Percentiles rank a stretch among this genome's conserved stretches.
Evolutionary conservation across 1,140 invertebrate genomes (phyloP).

Genomic region (Pseudoatta argentina): DNA sequence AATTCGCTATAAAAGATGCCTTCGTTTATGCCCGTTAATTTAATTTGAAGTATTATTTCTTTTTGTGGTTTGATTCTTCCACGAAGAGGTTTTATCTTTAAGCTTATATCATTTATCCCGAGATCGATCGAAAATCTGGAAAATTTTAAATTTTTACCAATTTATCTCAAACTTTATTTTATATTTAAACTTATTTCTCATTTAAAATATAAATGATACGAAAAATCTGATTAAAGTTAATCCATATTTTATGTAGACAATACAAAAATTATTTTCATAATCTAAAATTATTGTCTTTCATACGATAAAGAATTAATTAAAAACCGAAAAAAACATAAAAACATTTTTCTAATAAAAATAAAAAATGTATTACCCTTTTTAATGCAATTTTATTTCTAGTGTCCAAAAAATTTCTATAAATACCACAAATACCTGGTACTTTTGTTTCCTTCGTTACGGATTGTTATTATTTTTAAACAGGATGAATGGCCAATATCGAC

Average conservation of each 20-base stretch:
- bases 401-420: neutral
- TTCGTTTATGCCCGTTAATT: slow-evolving; percentile 73
- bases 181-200: neutral
- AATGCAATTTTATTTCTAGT: neutral
- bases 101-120: slow-evolving; percentile 72
- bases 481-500: slow-evolving; percentile 76
- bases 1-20: slow-evolving; percentile 78
- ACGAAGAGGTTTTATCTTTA: slow-evolving; percentile 75
- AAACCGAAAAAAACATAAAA: neutral
- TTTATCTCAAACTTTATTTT: neutral
- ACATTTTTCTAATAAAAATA: neutral
- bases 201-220: neutral
- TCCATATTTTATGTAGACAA: neutral
- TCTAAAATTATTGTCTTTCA: neutral
- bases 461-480: slow-evolving; percentile 68
- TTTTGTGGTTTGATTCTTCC: slow-evolving; percentile 74
- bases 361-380: neutral
- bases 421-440: slow-evolving; percentile 67
- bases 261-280: slow-evolving; percentile 5
- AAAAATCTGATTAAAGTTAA: neutral
- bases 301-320: neutral
- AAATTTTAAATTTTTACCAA: neutral
- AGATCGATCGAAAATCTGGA: slow-evolving; percentile 78
- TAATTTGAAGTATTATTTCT: slow-evolving; percentile 66
- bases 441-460: slow-evolving; percentile 77